Evolutionary conservation across 64 coral and sea anemone genomes (phyloP), one percentile per base, ranked within the genome.

Genomic region (Astreopora myriophthalma): DNA sequence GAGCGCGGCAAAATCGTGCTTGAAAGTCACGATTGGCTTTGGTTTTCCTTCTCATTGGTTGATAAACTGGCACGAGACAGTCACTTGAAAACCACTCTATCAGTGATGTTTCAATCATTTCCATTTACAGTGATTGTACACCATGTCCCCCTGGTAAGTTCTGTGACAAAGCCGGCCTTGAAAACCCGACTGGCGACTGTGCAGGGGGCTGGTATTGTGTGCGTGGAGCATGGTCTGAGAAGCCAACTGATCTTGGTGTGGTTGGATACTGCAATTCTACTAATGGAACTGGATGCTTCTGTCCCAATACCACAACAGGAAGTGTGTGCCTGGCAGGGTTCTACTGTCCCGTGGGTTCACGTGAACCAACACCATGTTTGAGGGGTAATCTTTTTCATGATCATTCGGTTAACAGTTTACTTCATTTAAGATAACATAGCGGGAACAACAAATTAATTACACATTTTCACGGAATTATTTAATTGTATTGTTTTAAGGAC

Each of bases 271-370:
- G 80, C 72, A 95, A 94, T 76, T 69, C 55, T 19, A 75, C 94
- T 11, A 93, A 94, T 79, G 71, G 69, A 40, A 51, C 79, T 1
- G 72, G 81, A 9, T 99, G 97, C 34, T 96, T 90, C 81, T 99
- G 97, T 81, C 90, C 93, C 2, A 99, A 95, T 48, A 93, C 90
- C 5, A 93, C 97, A 22, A 99, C 97, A 31, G 97, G 97, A 29
- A 94, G 97, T 14, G 74, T 89, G 14, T 99, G 97, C 40, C 93
- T 94, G 14, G 91, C 88, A 5, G 97, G 97, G 3, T 91, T 96
- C 52, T 99, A 87, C 48, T 99, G 97, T 39, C 97, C 97, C 0
- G 20, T 31, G 2, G 97, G 97, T 1, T 99, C 97, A 12, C 79
- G 90, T 36, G 86, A 90, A 49, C 97, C 97, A 58, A 85, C 32